Conservation (phyloP, 2,113 vertebrate species). For the Brienomyrus brachyistius region DNA sequence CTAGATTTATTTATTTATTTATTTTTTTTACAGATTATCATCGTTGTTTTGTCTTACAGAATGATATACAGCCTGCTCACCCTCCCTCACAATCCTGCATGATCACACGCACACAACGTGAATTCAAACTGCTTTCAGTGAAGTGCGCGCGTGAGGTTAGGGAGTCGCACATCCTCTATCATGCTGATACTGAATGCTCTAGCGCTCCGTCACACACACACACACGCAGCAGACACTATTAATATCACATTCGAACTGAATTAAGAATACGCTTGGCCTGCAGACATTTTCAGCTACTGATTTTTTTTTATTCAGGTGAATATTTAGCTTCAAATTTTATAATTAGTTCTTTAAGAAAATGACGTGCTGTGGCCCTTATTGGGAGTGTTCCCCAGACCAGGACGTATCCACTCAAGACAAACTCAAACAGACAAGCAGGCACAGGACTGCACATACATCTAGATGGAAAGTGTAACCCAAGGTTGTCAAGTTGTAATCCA, state of each 20-base stretch:
- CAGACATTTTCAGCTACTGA: not conserved
- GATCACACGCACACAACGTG: not conserved
- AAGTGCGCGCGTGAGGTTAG: not conserved
- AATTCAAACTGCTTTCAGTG: not conserved
- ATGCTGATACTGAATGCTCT: not conserved
- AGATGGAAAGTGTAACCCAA: not conserved
- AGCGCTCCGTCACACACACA: not conserved
- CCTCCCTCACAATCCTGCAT: not conserved
- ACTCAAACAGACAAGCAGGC: not conserved
- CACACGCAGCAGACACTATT: not conserved
- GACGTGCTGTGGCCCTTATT: not conserved
- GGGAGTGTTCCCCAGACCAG: not conserved
- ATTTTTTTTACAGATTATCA: too few species aligned
- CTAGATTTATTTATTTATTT: too few species aligned
- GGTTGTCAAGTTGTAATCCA: not conserved
- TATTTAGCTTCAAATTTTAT: not conserved
- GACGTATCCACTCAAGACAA: not conserved
- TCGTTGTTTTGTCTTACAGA: not conserved
- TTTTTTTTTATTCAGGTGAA: not conserved
- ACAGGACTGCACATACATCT: not conserved
- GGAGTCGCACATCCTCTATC: not conserved
- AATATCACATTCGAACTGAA: not conserved
- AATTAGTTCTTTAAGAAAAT: not conserved
- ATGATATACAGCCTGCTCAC: not conserved
- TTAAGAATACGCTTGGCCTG: not conserved